A percentile compares a stretch with the other conserved stretches of the same genome.
Evolutionary conservation across 1,140 invertebrate species (phyloP).

Genomic region (Rhopalosiphum maidis): DNA sequence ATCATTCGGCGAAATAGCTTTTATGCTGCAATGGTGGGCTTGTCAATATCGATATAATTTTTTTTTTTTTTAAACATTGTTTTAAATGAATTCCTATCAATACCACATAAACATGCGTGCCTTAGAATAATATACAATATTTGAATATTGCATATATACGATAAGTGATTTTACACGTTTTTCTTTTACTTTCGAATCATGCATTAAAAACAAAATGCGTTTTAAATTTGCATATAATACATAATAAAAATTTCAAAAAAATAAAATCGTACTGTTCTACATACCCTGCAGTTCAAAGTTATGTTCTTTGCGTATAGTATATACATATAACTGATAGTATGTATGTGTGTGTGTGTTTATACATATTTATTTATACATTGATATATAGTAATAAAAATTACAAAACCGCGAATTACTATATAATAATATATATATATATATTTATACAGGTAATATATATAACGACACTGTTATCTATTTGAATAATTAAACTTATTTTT

Average conservation of each 20-base stretch:
- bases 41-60: not conserved
- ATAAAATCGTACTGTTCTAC: not conserved
- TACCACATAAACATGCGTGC: not conserved
- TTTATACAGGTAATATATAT: not conserved
- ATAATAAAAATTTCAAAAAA: not conserved
- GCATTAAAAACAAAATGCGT: not conserved
- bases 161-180: not conserved
- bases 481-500: not conserved
- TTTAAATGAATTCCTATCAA: not conserved
- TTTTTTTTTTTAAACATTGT: not conserved
- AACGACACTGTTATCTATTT: not conserved
- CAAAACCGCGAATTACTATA: not conserved
- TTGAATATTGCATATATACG: not conserved
- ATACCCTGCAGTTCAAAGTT: not conserved
- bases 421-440: not conserved
- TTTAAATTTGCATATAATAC: not conserved
- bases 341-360: no score
- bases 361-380: not conserved
- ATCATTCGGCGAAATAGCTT: not conserved
- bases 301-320: not conserved
- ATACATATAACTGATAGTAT: not conserved
- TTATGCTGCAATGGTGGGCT: no score
- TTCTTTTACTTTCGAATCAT: constrained; percentile 10
- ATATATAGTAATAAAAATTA: not conserved
- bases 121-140: not conserved